Conservation (phyloP, 2,888 invertebrate genomes). For the Cantharis lateralis region DNA sequence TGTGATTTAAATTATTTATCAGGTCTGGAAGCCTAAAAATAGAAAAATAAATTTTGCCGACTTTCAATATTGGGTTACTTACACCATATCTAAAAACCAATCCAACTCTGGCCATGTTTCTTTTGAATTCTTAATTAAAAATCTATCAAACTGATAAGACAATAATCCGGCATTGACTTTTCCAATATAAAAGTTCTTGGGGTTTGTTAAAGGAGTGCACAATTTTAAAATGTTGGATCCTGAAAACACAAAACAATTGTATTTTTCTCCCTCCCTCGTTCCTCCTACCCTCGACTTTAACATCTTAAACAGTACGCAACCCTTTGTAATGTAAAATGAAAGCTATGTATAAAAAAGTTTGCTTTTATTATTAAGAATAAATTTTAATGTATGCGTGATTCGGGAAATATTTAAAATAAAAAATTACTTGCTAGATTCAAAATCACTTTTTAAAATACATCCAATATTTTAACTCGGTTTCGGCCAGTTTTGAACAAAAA, state of each 20-base stretch:
- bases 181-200: constrained; percentile 67
- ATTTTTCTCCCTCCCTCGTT: too few relatives aligned
- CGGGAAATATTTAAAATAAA: too few relatives aligned
- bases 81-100: constrained; percentile 70
- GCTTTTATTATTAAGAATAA: too few relatives aligned
- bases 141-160: constrained; percentile 65
- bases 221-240: constrained; percentile 57
- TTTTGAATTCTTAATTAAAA: constrained; percentile 62
- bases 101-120: constrained; percentile 73
- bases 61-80: constrained; percentile 45
- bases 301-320: too few relatives aligned
- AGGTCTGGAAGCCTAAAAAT: constrained; percentile 62
- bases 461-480: too few relatives aligned
- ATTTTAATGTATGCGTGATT: too few relatives aligned
- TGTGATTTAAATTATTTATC: constrained; percentile 60
- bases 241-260: constrained; percentile 34
- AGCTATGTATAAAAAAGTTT: too few relatives aligned
- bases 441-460: too few relatives aligned
- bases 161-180: constrained; percentile 63
- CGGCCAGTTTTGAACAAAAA: too few relatives aligned
- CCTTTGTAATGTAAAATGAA: too few relatives aligned
- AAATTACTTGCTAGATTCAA: too few relatives aligned
- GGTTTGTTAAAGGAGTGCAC: constrained; percentile 58
- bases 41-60: constrained; percentile 10
- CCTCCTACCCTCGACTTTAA: too few relatives aligned